Conservation (phyloP, 2,797 vertebrate species). For the Myotis findleyi region DNA sequence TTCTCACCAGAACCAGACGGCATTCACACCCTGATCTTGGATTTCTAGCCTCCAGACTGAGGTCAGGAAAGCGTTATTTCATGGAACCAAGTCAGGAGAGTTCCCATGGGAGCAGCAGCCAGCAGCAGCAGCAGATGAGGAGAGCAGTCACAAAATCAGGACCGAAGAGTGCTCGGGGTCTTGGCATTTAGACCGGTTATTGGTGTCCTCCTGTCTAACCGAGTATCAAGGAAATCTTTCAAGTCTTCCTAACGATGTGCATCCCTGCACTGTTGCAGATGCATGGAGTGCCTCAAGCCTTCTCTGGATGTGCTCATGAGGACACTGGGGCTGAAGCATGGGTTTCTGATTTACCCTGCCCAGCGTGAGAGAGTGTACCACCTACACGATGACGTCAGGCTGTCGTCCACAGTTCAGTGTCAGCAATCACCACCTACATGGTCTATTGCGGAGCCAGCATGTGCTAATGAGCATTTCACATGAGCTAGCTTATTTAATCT, state of each 20-base stretch:
- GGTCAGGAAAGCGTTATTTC: not conserved
- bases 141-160: not conserved
- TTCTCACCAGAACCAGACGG: not conserved
- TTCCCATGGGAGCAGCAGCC: not conserved
- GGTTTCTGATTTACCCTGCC: not conserved
- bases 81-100: not conserved
- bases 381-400: too few species aligned
- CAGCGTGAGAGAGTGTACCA: not conserved
- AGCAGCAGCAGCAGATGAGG: not conserved
- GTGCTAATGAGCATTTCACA: not conserved
- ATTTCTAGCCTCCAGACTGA: not conserved
- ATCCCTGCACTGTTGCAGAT: not conserved
- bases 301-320: not conserved
- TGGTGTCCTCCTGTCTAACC: not conserved
- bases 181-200: conserved; percentile 15
- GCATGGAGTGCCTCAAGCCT: not conserved
- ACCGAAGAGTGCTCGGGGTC: not conserved
- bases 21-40: not conserved
- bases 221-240: not conserved
- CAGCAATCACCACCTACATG: accelerated
- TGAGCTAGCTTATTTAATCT: not conserved
- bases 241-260: not conserved
- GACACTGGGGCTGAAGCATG: too few species aligned
- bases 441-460: not conserved
- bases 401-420: too few species aligned